Evolutionary conservation across 1,140 invertebrate genomes (phyloP), one percentile per base, ranked within the genome.

Genomic region (Drosophila seguyi): DNA sequence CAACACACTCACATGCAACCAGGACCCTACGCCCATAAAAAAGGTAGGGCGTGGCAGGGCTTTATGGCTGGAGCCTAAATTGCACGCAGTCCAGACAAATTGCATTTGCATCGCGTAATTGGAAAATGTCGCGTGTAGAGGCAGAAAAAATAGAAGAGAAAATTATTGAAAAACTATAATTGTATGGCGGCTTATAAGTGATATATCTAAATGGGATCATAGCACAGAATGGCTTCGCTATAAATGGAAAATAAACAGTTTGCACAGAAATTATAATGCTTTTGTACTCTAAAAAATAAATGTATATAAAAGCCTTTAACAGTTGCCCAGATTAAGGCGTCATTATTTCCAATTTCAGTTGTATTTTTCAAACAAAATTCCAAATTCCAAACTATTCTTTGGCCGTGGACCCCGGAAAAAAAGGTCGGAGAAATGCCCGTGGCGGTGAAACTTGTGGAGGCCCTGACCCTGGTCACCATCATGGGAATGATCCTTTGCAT

Each of bases 41-140:
- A 45, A 50, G 52, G 10, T 10, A 48, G 67, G 62, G 55, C 45
- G 29, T 48, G 58, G 75, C 42, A 69, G 36, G 60, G 76, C 29
- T 67, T 69, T 69, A 69, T 69, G 66, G 22, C 14, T 16, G 25
- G 56, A 61, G 22, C 77, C 77, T 60, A 85, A 84, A 85, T 85
- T 77, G 82, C 81, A 81, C 81, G 67, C 82, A 75, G 59, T 56
- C 79, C 76, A 88, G 84, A 87, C 84, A 87, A 88, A 88, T 88
- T 88, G 80, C 84, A 88, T 88, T 88, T 88, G 84, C 84, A 88
- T 88, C 82, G 85, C 61, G 79, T 88, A 88, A 88, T 88, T 88
- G 84, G 85, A 88, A 88, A 78, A 57, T 78, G 74, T 87, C 79
- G 80, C 76, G 52, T 77, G 13, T 22, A n/a, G 63, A 73, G 57